phyloP scores from a whole-genome alignment of 2,888 invertebrate genomes.

The Tetheella fluctuosa region DNA sequence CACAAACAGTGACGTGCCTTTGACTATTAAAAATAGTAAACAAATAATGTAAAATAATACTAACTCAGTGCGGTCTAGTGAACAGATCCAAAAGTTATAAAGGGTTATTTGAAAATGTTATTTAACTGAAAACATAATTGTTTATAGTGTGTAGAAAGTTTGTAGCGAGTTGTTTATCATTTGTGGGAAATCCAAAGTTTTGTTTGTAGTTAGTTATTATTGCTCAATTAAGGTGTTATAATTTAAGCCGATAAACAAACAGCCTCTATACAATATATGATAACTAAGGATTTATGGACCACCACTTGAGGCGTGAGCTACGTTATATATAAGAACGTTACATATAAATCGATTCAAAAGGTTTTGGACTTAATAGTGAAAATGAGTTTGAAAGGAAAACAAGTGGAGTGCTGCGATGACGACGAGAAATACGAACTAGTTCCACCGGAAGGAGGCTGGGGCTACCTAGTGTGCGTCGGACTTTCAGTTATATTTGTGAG shows the following conservation, averaged over 20 bases:
- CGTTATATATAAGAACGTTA: conserved; percentile 14
- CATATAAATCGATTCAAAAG: conserved; percentile 28
- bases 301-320: conserved; percentile 44
- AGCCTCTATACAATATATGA: conserved; percentile 52
- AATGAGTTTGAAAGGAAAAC: conserved; percentile 59
- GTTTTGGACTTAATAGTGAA: conserved; percentile 35
- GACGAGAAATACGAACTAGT: conserved; percentile 69
- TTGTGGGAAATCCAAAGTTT: conserved; percentile 71
- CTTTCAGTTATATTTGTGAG: conserved; percentile 87
- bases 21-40: conserved; percentile 21
- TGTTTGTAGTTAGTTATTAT: conserved; percentile 54
- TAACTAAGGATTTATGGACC: conserved; percentile 66
- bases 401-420: conserved; percentile 53
- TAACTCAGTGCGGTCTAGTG: not conserved
- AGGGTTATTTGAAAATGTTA: conserved; percentile 10
- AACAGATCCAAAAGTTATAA: conserved; percentile 8
- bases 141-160: conserved; percentile 22
- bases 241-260: conserved; percentile 61
- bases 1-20: conserved; percentile 39
- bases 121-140: conserved; percentile 4
- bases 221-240: conserved; percentile 62
- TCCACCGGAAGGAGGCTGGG: conserved; percentile 89
- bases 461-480: conserved; percentile 87
- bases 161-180: conserved; percentile 56
- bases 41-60: conserved; percentile 14